Conservation (phyloP, 1,140 invertebrate species). For the Tribolium madens region DNA sequence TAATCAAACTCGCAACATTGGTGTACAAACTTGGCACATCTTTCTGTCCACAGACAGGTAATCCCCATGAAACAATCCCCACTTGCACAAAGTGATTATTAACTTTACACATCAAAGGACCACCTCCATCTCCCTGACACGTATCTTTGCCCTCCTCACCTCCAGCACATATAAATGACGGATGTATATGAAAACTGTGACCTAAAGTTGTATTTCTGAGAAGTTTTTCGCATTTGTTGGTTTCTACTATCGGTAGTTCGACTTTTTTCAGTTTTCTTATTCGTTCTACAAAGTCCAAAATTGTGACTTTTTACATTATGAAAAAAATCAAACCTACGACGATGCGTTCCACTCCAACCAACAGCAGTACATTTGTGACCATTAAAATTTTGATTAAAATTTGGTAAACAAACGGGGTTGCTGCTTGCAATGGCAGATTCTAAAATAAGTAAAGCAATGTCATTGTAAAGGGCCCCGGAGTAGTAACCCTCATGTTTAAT, state of each 20-base stretch:
- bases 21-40: slow-evolving; percentile 79
- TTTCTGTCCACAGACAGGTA: slow-evolving; percentile 72
- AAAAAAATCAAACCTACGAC: slow-evolving; percentile 49
- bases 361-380: slow-evolving; percentile 69
- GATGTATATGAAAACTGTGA: slow-evolving; percentile 70
- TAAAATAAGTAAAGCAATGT: slow-evolving; percentile 78
- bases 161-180: slow-evolving; percentile 78
- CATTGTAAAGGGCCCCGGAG: slow-evolving; percentile 71
- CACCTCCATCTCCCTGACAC: slow-evolving; percentile 72
- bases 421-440: slow-evolving; percentile 68
- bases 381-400: slow-evolving; percentile 52
- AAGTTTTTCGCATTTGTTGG: slow-evolving; percentile 67
- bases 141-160: slow-evolving; percentile 76
- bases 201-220: slow-evolving; percentile 73
- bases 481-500: slow-evolving; percentile 59
- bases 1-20: slow-evolving; percentile 74
- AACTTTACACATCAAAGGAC: slow-evolving; percentile 72
- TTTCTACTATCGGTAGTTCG: slow-evolving; percentile 73
- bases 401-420: slow-evolving; percentile 69
- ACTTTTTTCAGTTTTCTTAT: slow-evolving; percentile 73
- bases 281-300: slow-evolving; percentile 63
- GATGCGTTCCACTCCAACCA: slow-evolving; percentile 77
- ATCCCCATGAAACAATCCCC: slow-evolving; percentile 80
- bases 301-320: too few species aligned
- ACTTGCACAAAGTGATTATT: slow-evolving; percentile 67